Evolutionary conservation across 2,888 invertebrate species (phyloP), one percentile per base, ranked within the genome.

Genomic region (Ecliptopera silaceata): DNA sequence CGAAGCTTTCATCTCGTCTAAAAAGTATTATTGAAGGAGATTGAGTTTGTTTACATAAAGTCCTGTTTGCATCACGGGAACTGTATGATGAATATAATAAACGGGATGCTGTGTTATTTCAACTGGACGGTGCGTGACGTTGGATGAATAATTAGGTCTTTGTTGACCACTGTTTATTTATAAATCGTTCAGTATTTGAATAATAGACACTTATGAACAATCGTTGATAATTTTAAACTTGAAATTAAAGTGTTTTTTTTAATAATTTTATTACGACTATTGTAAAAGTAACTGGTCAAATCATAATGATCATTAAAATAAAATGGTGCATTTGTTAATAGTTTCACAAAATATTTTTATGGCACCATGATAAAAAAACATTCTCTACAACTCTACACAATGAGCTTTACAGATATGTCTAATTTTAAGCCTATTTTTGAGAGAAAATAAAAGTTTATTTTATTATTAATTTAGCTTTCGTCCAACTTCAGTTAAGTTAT

Each of bases 91-190:
- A 6, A 6, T 26, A 26, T 26, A 8, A 26, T 8, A 79, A 61
- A 60, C 68, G 70, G 84, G 87, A 88, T 87, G 87, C 90, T 90
- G 88, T 89, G 88, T 90, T 89, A 77, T 86, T 86, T 70, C 88
- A 89, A 88, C 88, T 89, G 90, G 87, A 81, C 84, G 74, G 75
- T 70, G 79, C 84, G 80, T 84, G 84, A 78, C 74, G 66, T 71
- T 69, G 74, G 57, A 65, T 77, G 79, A 82, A 82, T 84, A 80
- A 83, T 84, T 85, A 79, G 72, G 76, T 38, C 39, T 45, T 44
- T 42, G 52, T 44, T 55, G 55, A 50, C 43, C 54, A 57, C 26
- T 66, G 52, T 61, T 63, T 63, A 32, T 18, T 53, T 58, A 29
- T 34, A 11, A 36, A 44, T 12, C 12, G 3, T 26, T 42, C 11